Conservation (phyloP, 2,797 vertebrate genomes). For the Spheniscus humboldti region DNA sequence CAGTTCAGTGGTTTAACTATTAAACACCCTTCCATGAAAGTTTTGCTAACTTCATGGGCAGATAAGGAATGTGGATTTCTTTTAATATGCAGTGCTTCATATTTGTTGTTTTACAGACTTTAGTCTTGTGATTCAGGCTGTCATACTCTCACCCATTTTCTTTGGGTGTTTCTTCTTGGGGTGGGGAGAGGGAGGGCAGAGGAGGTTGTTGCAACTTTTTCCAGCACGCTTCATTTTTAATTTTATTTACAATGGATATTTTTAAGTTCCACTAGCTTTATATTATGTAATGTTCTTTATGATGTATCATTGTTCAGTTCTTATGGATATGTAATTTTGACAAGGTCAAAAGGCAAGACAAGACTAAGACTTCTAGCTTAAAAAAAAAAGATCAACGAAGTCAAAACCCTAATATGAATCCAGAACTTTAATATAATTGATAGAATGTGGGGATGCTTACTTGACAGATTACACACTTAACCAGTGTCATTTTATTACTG, state of each 20-base stretch:
- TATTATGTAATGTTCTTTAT: neutral
- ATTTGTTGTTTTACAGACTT: neutral
- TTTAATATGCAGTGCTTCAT: neutral
- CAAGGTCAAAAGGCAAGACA: neutral
- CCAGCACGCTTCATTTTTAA: neutral
- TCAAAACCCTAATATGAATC: neutral
- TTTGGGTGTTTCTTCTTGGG: neutral
- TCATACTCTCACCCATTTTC: neutral
- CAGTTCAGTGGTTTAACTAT: neutral
- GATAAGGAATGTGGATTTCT: neutral
- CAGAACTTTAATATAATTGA: neutral
- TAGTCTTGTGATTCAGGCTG: neutral
- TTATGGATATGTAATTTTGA: neutral
- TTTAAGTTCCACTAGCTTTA: neutral
- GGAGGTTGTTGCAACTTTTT: neutral
- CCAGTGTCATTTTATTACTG: neutral
- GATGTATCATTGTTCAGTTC: neutral
- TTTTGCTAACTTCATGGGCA: neutral
- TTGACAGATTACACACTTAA: neutral
- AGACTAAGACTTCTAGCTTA: neutral
- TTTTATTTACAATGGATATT: neutral
- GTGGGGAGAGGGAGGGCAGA: neutral
- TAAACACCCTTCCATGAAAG: neutral
- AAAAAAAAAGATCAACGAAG: neutral
- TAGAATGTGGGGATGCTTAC: neutral